Evolutionary conservation across 2,888 invertebrate genomes (phyloP), one percentile per base, ranked within the genome.

Genomic region (Mythimna ferrago): DNA sequence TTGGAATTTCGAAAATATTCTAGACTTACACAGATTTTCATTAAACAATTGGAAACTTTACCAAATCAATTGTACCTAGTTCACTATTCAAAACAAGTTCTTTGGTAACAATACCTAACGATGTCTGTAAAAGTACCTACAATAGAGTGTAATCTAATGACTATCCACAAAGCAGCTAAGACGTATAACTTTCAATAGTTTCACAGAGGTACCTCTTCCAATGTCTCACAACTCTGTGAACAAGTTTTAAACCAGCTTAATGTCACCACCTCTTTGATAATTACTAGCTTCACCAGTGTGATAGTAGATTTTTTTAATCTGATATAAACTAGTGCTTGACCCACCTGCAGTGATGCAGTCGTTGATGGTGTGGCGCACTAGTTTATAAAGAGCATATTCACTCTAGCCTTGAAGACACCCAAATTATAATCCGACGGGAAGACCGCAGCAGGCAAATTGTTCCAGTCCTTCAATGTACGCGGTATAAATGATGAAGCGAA

Each of bases 101-200:
- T 56, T 53, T 6, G n/a, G 2, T 35, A 53, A 58, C 38, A 72
- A 72, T n/a, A 26, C 11, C 14, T 41, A 54, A 73, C 21, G 26
- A 65, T 51, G 21, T 41, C 35, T 60, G 9, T 61, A 21, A 62
- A 61, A 57, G 35, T 54, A 38, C 56, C n/a, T 48, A 80, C 51
- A 80, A 73, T 14, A 62, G 32, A 57, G 53, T 44, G 19, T 54
- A 62, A 75, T 80, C 21, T 38, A 62, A 80, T 76, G 11, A 66
- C 56, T 51, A 35, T 26, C 16, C 16, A 66, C 54, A 51, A 57
- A 65, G 32, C 26, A 61, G 60, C 64, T 53, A 63, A 65, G 35
- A 69, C 32, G 11, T 21, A 53, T 54, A 71, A 78, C 64, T 79
- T 78, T 62, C 54, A 71, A 71, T 65, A 67, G n/a, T 71, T 81